Conservation (phyloP, 1,140 invertebrate genomes). For the Heliconius melpomene region DNA sequence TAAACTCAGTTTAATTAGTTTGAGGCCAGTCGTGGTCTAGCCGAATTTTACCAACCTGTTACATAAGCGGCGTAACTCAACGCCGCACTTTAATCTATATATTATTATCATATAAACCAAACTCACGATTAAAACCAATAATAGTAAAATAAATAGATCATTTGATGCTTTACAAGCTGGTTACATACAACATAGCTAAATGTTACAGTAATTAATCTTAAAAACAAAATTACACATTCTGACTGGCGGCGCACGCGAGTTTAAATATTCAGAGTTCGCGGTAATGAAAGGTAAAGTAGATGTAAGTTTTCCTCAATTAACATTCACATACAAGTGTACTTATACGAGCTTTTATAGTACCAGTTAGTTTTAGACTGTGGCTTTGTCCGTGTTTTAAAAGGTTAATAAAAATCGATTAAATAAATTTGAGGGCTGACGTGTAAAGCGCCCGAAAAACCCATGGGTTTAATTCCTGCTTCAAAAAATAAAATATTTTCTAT, state of each 20-base stretch:
- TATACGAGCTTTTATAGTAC: not conserved
- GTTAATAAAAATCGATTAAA: not conserved
- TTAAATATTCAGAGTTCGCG: constrained; percentile 1
- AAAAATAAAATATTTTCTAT: too few relatives aligned
- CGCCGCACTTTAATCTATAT: not conserved
- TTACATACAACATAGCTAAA: not conserved
- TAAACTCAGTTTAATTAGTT: too few relatives aligned
- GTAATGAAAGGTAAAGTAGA: constrained; percentile 14
- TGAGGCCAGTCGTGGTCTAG: too few relatives aligned
- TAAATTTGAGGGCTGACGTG: too few relatives aligned
- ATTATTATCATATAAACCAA: too few relatives aligned
- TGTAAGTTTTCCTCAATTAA: constrained; percentile 13
- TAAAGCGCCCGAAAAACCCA: too few relatives aligned
- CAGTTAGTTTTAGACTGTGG: not conserved
- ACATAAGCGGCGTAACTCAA: not conserved
- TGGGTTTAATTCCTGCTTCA: too few relatives aligned
- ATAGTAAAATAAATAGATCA: not conserved
- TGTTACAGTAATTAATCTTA: constrained; percentile 4
- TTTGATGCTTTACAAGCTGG: not conserved
- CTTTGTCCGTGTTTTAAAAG: not conserved
- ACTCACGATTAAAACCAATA: not conserved
- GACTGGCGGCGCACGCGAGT: not conserved
- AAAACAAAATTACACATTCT: constrained; percentile 13
- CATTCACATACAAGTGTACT: not conserved
- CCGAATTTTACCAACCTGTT: too few relatives aligned